Base-by-base conservation (phyloP, 2,888 invertebrate species). In the Rotaria sp. region DNA sequence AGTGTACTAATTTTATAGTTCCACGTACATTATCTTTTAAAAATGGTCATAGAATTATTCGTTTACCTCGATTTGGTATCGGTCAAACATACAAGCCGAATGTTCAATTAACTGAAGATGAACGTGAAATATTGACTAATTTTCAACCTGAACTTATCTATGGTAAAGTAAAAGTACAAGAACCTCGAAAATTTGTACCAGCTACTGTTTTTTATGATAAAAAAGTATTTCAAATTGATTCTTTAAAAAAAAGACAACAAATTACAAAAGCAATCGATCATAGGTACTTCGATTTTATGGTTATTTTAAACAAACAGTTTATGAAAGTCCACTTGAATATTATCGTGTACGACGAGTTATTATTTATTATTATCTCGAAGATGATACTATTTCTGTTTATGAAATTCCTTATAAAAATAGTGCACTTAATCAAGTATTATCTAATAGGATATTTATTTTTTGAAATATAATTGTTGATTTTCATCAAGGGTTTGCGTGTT, bases 301-400 rank as follows among this genome's bases (percentile, higher is more conserved):
- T 0, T 96, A 94, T 91, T 95, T 95, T 91, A 95, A 94, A 89
- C 94, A 95, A 90, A 93, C 94, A 0, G 94, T 95, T 0, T 93
- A 93, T 85, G 95, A 95, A 89, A 95, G 94, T 21, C 94, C 94
- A 0, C 91, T 93, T 75, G 92, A 92, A 88, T 94, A 94, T 89
- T 95, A 93, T 90, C 92, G 95, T 84, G 93, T 95, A 67, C 89
- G 91, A 50, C 90, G 89, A 30, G 90, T 91, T 0, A 89, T 90
- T 52, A 89, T 91, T 85, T 91, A 89, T 87, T 91, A 91, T 88
- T 91, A 91, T 87, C 88, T 91, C 74, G 91, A 91, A 87, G 91
- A 91, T 88, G 91, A 91, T 89, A 91, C 90, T 74, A 91, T 91
- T 74, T 88, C 90, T 52, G 90, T 91, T 21, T 89, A 90, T 52